Base-by-base conservation (phyloP, 2,113 vertebrate species). In the Thalassoma bifasciatum region DNA sequence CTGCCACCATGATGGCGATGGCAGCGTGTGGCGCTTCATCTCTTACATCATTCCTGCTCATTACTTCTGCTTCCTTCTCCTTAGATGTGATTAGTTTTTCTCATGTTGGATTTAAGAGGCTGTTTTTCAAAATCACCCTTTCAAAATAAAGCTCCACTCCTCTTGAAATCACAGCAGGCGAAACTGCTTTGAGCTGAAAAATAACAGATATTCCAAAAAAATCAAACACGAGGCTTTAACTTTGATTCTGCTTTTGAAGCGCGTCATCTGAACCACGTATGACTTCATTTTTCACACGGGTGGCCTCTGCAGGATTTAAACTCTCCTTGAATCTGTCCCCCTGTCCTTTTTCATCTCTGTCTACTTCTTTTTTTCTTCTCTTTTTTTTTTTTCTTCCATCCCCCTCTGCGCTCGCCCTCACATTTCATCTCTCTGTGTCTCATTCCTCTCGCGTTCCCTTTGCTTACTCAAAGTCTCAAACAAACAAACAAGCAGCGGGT, bases 401-500 rank as follows among this genome's bases (percentile, higher is more conserved):
- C 60, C 62, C 40, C 49, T 80, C 44, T 24, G 11, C 36, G 4
- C 38, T 51, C 65, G 23, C 61, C 2, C 4, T 76, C 49, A 56
- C 51, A 49, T 72, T 67, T 71, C 78, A 58, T 71, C 72, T 58
- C 22, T 46, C 13, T 30, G 22, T 22, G 44, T 21, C 47, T 53
- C 26, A 1, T 42, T 79, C 54, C 56, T 61, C 52, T 47, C 51
- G 49, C 23, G 8, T 51, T 85, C 62, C 66, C 72, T 81, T 53
- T 83, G 77, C 74, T 86, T 71, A 76, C 76, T 84, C 82, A 49
- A 57, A 87, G 85, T 65, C 69, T 65, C 64, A 44, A 88, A 79
- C 83, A 90, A 89, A 90, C 88, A 88, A 88, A 86, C 88, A 87
- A 80, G 80, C 88, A 75, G 91, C 66, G 81, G 84, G 85, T 89